Conservation (phyloP, 2,888 invertebrate species). For the Apotomis turbidana region DNA sequence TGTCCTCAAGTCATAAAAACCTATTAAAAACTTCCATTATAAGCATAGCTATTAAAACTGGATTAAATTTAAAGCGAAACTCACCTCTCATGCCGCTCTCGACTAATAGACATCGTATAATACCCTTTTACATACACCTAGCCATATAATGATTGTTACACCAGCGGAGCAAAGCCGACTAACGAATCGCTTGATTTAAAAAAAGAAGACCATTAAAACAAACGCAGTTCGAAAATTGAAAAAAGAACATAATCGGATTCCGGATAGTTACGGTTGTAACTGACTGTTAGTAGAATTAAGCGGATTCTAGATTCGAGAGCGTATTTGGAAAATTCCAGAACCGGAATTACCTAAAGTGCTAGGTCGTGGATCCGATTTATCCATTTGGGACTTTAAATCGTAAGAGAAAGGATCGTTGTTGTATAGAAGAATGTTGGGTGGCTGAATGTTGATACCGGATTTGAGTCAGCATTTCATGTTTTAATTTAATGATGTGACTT, state of each 20-base stretch:
- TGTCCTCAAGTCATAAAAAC: no score
- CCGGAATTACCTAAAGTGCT: neutral
- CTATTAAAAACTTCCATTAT: no score
- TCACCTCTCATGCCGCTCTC: conserved; percentile 31
- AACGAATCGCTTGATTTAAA: conserved; percentile 28
- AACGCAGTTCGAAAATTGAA: conserved; percentile 15
- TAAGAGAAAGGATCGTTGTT: neutral
- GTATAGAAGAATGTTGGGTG: neutral
- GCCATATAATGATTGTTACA: conserved; percentile 12
- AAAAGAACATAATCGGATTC: conserved; percentile 30
- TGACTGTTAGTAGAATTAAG: conserved; percentile 12
- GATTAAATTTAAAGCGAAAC: conserved; percentile 25
- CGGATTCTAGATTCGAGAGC: conserved; percentile 9
- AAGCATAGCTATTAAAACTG: neutral
- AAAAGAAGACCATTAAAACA: conserved; percentile 10
- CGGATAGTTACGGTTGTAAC: neutral
- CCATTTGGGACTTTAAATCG: neutral
- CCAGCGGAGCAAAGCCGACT: conserved; percentile 33
- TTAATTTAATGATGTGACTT: no score
- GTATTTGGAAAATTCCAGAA: conserved; percentile 6
- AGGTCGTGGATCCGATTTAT: neutral
- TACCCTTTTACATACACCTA: conserved; percentile 15
- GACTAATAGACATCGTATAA: conserved; percentile 27
- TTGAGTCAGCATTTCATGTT: no score
- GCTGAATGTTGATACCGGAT: neutral